Evolutionary conservation across 2,888 invertebrate genomes (phyloP).

Genomic region (Heteromyza rotundicornis): DNA sequence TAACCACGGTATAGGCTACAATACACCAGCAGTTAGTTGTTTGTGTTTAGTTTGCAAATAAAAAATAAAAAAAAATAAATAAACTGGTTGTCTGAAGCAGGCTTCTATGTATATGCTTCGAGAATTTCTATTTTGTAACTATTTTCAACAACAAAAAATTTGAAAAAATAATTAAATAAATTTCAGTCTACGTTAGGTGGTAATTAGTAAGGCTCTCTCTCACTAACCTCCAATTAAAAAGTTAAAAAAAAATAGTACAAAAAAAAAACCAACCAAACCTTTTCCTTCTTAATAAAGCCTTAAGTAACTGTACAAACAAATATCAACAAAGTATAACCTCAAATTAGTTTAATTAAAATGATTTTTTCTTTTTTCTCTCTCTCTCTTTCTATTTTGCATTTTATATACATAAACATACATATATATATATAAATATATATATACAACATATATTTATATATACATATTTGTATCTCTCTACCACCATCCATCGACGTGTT

Average conservation of each 20-base stretch:
- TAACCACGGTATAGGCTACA: too few species aligned
- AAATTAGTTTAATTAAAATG: conserved; percentile 11
- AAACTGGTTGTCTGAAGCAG: too few species aligned
- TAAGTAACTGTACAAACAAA: conserved; percentile 8
- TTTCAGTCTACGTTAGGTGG: too few species aligned
- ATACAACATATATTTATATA: conserved; percentile 31
- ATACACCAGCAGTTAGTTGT: too few species aligned
- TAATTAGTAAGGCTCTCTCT: too few species aligned
- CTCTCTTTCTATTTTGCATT: conserved; percentile 35
- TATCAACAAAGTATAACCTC: background rate
- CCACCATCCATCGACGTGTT: too few species aligned
- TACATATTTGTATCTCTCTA: conserved; percentile 32
- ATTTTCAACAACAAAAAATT: too few species aligned
- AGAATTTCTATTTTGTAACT: conserved; percentile 60
- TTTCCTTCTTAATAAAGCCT: background rate
- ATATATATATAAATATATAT: conserved; percentile 7
- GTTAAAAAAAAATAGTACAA: background rate
- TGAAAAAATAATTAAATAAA: too few species aligned
- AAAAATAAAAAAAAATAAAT: too few species aligned
- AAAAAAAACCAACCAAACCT: too few species aligned
- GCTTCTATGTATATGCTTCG: conserved; percentile 55
- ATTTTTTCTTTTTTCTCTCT: conserved; percentile 20
- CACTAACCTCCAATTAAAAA: too few species aligned
- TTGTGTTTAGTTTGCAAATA: too few species aligned
- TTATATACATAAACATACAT: conserved; percentile 1